These are phyloP conservation scores for Microcebus tavaratra DNA, from an alignment of 2,113 vertebrate genomes.

Conservation along the genomic window DNA sequence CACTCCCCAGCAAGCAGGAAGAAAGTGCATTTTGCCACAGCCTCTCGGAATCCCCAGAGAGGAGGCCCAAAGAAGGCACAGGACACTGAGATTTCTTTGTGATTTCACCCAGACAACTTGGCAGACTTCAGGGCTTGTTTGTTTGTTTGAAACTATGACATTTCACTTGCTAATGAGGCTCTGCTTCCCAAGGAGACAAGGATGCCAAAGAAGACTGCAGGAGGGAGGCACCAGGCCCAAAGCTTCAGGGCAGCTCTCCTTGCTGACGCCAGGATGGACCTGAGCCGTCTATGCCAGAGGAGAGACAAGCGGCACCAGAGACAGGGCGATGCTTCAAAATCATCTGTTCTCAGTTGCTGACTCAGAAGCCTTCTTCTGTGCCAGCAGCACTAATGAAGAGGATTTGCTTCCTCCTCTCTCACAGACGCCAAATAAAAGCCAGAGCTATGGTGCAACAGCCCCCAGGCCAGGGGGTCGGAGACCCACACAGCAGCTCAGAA, in stretches of 20 bases:
- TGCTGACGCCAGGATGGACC: slow-evolving; percentile 2
- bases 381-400: slow-evolving; percentile 29
- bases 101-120: slow-evolving; percentile 44
- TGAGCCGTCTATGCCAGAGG: neutral
- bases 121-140: slow-evolving; percentile 21
- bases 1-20: neutral
- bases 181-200: slow-evolving; percentile 19
- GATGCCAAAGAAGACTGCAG: slow-evolving; percentile 45
- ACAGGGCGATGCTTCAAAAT: neutral
- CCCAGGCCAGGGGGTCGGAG: neutral
- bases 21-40: neutral
- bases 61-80: neutral
- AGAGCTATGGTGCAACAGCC: neutral
- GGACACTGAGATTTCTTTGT: slow-evolving; percentile 60
- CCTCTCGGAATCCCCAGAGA: neutral
- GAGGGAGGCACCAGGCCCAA: neutral
- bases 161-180: slow-evolving; percentile 69
- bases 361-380: slow-evolving; percentile 47
- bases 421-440: slow-evolving; percentile 15
- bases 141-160: slow-evolving; percentile 58
- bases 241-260: neutral
- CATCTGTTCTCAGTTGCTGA: slow-evolving; percentile 32
- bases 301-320: neutral
- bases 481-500: slow-evolving; percentile 13
- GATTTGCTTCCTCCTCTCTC: neutral